These are phyloP conservation scores for Latrodectus hesperus DNA, from an alignment of 2,888 invertebrate species.

Conservation along the genomic window DNA sequence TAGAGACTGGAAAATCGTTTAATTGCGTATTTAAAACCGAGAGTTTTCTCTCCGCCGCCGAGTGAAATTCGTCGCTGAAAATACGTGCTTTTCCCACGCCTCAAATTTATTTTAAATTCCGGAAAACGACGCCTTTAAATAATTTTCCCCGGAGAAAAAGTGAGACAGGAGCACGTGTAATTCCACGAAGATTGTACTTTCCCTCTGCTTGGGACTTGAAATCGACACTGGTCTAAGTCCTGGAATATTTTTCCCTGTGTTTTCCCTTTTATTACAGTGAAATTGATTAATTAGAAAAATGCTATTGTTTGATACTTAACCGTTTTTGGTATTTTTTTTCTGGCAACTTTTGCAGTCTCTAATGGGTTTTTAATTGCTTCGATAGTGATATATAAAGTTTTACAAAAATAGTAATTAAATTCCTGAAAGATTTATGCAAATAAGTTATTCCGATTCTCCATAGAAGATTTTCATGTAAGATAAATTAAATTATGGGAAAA, in stretches of 20 bases:
- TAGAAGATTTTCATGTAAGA: neutral
- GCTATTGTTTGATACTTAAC: constrained; percentile 38
- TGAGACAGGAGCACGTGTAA: constrained; percentile 23
- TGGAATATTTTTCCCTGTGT: constrained; percentile 14
- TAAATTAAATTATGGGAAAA: neutral
- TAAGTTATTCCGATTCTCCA: neutral
- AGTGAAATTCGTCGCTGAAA: constrained; percentile 38
- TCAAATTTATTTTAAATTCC: constrained; percentile 63
- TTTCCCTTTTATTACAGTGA: constrained; percentile 35
- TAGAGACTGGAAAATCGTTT: constrained; percentile 65
- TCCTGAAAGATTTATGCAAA: constrained; percentile 4
- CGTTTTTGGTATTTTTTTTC: neutral
- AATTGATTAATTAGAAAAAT: constrained; percentile 57
- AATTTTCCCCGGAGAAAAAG: constrained; percentile 58
- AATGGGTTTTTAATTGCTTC: constrained; percentile 59
- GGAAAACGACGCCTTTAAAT: constrained; percentile 40
- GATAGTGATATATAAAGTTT: constrained; percentile 40
- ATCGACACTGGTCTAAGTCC: constrained; percentile 27
- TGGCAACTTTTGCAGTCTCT: constrained; percentile 11
- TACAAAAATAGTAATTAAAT: constrained; percentile 5
- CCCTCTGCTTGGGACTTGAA: neutral
- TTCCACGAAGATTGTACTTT: neutral
- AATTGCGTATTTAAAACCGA: constrained; percentile 62
- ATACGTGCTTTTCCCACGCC: constrained; percentile 47
- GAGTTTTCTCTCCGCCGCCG: neutral